A percentile compares a stretch with the other conserved stretches of the same genome.
Evolutionary conservation across 1,140 invertebrate species (phyloP).

Genomic region (Camponotus pennsylvanicus): DNA sequence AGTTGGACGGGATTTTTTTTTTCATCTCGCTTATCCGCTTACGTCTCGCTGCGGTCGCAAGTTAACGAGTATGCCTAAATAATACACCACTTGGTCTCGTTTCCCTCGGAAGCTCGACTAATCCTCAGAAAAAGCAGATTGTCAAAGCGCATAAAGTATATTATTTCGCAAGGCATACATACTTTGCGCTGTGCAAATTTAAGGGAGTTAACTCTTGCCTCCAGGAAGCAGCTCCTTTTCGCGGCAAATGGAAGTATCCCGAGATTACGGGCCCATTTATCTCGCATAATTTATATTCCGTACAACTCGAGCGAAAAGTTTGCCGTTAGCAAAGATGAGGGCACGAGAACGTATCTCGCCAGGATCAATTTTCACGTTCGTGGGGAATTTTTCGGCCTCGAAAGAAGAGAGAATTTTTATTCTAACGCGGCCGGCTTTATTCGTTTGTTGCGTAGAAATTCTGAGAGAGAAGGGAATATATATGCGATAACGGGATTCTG

Average conservation of each 20-base stretch:
- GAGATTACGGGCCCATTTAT: slow-evolving; percentile 27
- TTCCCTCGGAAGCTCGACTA: not conserved
- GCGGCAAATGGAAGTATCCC: slow-evolving; percentile 13
- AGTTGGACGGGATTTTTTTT: slow-evolving; percentile 57
- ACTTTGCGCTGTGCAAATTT: slow-evolving; percentile 6
- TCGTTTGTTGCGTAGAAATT: not conserved
- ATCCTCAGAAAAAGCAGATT: not conserved
- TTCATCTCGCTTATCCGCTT: slow-evolving; percentile 13
- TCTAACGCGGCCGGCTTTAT: not conserved
- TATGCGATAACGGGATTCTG: slow-evolving; percentile 40
- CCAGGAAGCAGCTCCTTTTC: not conserved
- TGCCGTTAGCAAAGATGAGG: not conserved
- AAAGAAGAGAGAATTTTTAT: not conserved
- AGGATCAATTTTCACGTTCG: slow-evolving; percentile 10
- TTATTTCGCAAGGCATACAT: slow-evolving; percentile 26
- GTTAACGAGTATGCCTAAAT: slow-evolving; percentile 30
- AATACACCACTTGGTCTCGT: not conserved
- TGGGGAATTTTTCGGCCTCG: slow-evolving; percentile 19
- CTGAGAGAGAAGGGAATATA: not conserved
- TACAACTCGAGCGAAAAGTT: slow-evolving; percentile 21
- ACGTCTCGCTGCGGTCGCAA: slow-evolving; percentile 8
- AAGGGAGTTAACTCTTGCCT: not conserved
- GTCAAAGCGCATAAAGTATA: not conserved
- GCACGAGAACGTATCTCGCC: not conserved
- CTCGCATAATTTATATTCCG: slow-evolving; percentile 27